Percentiles rank a stretch among this genome's conserved stretches.
These are phyloP conservation scores for Corvus cornix DNA, from an alignment of 2,113 vertebrate genomes.

Conservation along the genomic window DNA sequence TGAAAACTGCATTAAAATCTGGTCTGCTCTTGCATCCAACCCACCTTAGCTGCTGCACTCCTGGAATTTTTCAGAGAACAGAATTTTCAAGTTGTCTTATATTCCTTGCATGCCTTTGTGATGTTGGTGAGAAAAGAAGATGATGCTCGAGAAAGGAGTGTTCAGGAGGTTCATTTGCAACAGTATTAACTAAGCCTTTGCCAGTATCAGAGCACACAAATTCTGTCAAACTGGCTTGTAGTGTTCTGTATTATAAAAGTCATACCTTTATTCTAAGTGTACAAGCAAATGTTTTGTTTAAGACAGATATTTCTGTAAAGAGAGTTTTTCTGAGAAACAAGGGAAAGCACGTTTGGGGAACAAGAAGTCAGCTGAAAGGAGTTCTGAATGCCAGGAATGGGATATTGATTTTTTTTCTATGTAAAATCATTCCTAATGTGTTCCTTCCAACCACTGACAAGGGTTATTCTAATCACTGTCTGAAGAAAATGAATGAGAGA, in stretches of 20 bases:
- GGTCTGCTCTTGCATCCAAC: background rate
- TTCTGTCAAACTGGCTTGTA: background rate
- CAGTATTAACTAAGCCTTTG: background rate
- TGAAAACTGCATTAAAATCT: background rate
- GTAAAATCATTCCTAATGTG: slow-evolving; percentile 47
- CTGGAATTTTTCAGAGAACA: background rate
- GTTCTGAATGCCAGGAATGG: slow-evolving; percentile 15
- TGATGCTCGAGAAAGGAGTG: background rate
- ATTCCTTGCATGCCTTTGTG: background rate
- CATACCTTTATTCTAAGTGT: background rate
- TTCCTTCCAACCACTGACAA: background rate
- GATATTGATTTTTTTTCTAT: slow-evolving; percentile 36
- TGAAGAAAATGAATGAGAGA: slow-evolving; percentile 31
- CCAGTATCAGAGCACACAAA: background rate
- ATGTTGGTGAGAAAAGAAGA: background rate
- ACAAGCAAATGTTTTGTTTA: background rate
- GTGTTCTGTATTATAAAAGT: background rate
- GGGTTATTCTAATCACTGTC: slow-evolving; percentile 34
- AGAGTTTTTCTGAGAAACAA: background rate
- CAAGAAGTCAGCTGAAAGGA: background rate
- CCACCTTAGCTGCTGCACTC: background rate
- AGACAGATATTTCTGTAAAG: background rate
- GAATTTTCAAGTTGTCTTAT: background rate
- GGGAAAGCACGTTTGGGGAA: background rate
- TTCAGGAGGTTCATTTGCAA: background rate